Percentiles rank a stretch among this genome's conserved stretches.
Conservation (phyloP, 2,797 vertebrate species). For the Coregonus sp. region DNA sequence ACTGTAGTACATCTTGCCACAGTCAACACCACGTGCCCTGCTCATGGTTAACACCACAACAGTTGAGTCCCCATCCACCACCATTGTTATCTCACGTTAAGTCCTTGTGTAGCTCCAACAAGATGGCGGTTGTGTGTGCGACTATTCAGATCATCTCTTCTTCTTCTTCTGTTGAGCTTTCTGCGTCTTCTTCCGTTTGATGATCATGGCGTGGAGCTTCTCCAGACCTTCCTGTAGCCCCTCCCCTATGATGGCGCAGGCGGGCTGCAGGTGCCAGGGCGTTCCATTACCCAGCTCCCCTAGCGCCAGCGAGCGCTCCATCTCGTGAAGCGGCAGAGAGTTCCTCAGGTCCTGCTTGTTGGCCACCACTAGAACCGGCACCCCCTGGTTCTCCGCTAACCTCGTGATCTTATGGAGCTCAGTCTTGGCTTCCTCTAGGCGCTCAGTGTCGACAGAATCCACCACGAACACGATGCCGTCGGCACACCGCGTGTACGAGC, state of each 20-base stretch:
- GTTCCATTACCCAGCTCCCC: slow-evolving; percentile 86
- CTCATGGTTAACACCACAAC: slow-evolving; percentile 7
- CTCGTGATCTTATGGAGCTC: slow-evolving; percentile 95
- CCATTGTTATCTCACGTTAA: not conserved
- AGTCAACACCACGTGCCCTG: too few relatives aligned
- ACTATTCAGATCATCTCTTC: slow-evolving; percentile 72
- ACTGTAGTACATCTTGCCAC: too few relatives aligned
- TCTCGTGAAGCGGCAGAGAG: slow-evolving; percentile 84
- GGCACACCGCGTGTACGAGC: slow-evolving; percentile 91
- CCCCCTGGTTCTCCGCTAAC: slow-evolving; percentile 91
- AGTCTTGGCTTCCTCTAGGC: slow-evolving; percentile 90
- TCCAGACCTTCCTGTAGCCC: slow-evolving; percentile 92
- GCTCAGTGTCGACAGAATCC: slow-evolving; percentile 90
- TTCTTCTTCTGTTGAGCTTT: slow-evolving; percentile 91
- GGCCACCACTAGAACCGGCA: slow-evolving; percentile 91
- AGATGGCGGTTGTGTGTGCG: not conserved
- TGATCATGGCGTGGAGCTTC: slow-evolving; percentile 92
- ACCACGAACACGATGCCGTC: slow-evolving; percentile 95
- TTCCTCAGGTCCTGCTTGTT: slow-evolving; percentile 95
- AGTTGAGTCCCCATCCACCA: not conserved
- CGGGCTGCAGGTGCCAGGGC: slow-evolving; percentile 90
- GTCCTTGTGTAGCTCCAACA: not conserved
- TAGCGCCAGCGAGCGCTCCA: slow-evolving; percentile 87
- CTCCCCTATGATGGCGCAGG: slow-evolving; percentile 94
- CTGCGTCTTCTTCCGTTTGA: slow-evolving; percentile 86